Percentiles rank a stretch among this genome's conserved stretches.
Evolutionary conservation across 2,888 invertebrate genomes (phyloP).

Genomic region (Anthrax anthrax): DNA sequence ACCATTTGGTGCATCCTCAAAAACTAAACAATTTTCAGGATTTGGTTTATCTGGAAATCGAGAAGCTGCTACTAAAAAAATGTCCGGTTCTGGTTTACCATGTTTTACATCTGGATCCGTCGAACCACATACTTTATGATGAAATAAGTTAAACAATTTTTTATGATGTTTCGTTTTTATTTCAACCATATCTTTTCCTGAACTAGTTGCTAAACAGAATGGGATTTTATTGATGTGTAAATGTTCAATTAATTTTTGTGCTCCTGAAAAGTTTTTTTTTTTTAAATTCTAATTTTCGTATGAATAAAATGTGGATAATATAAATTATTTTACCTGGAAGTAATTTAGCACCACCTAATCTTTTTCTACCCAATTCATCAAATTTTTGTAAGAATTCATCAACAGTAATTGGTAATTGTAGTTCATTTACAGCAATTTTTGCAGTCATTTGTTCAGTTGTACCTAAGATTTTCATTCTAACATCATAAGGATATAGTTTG

Average conservation of each 20-base stretch:
- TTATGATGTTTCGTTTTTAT: constrained; percentile 46
- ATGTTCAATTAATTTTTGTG: constrained; percentile 56
- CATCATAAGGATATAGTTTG: constrained; percentile 61
- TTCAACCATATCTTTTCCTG: constrained; percentile 48
- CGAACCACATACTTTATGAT: constrained; percentile 61
- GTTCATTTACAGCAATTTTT: constrained; percentile 49
- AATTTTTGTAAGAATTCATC: constrained; percentile 51
- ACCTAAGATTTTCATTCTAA: constrained; percentile 64
- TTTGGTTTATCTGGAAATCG: constrained; percentile 51
- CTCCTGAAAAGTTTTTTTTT: constrained; percentile 35
- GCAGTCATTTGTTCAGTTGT: constrained; percentile 55
- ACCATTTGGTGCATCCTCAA: constrained; percentile 80
- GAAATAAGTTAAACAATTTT: constrained; percentile 48
- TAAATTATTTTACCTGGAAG: constrained; percentile 46
- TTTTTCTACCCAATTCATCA: constrained; percentile 41
- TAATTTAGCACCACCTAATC: constrained; percentile 46
- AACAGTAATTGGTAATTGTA: constrained; percentile 51
- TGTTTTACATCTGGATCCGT: constrained; percentile 63
- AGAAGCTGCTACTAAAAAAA: constrained; percentile 55
- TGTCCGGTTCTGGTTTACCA: constrained; percentile 75
- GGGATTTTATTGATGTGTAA: constrained; percentile 54
- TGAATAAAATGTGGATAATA: neutral
- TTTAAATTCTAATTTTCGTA: no score
- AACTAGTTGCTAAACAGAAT: constrained; percentile 71
- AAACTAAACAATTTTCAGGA: constrained; percentile 49